Base-by-base conservation (phyloP, 2,888 invertebrate species). In the Theodoxus fluviatilis region DNA sequence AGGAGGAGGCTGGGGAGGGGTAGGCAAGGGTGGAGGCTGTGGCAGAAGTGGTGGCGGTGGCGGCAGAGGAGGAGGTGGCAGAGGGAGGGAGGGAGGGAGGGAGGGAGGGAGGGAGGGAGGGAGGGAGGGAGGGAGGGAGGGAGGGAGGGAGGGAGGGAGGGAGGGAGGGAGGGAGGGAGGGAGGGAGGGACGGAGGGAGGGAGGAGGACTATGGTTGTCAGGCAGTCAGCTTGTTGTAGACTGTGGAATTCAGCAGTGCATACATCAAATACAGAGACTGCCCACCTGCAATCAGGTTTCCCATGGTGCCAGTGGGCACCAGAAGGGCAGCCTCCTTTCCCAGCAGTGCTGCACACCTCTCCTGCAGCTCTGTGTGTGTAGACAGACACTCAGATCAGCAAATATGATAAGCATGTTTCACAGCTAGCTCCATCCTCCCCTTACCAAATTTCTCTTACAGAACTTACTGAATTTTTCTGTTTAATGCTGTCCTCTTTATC, bases 241-340 rank as follows among this genome's bases (percentile, higher is more conserved):
- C 18, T 43, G 47, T n/a, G 2, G 22, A 18, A 49, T 22, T n/a
- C 49, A 15, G 47, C 47, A 15, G 47, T 18, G 9, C 47, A 18
- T 43, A 43, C 9, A 59, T 4, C 18, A n/a, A n/a, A n/a, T 22
- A 22, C 49, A 33, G 49, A 31, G n/a, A 64, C 18, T n/a, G 69
- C 74, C 91, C 89, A 95, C 96, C 90, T 72, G 88, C 80, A 31
- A 96, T 91, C 69, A 98, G 90, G 89, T 98, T 98, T 61, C 94
- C 94, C 97, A 98, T 97, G 3, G 97, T 96, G 55, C 97, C 97
- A 73, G 94, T 93, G 0, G 94, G 92, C 25, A 96, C 92, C 87
- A 95, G 95, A 67, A 98, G 86, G 0, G 94, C 94, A 6, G 93
- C 93, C 87, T 98, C 96, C 88, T 95, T 98, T 18, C 92, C 94